phyloP scores from a whole-genome alignment of 2,113 vertebrate genomes.

The Bubo blakistoni region DNA sequence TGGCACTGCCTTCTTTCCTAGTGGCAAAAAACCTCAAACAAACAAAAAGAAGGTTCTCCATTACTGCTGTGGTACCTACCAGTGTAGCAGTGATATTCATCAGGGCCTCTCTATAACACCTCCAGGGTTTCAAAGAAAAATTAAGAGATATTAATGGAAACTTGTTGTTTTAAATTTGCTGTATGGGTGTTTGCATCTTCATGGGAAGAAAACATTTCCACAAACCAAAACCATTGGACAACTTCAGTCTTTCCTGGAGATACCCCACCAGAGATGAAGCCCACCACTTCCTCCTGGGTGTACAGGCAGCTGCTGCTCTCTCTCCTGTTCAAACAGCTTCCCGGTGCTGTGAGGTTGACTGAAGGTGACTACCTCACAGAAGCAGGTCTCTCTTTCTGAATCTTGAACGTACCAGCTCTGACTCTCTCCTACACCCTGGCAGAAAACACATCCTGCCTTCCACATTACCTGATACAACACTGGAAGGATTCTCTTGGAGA shows the following conservation, averaged over 20 bases:
- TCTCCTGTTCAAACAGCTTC: not conserved
- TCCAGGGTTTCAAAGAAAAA: not conserved
- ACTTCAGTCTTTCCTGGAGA: not conserved
- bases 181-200: not conserved
- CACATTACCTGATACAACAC: not conserved
- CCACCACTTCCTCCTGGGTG: not conserved
- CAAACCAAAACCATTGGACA: not conserved
- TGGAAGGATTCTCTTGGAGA: not conserved
- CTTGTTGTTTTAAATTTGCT: not conserved
- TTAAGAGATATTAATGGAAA: not conserved
- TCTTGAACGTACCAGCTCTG: not conserved
- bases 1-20: not conserved
- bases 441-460: not conserved
- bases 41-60: not conserved
- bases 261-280: not conserved
- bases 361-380: not conserved
- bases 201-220: not conserved
- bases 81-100: not conserved
- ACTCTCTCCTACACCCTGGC: not conserved
- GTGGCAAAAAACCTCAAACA: not conserved
- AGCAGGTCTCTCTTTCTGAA: not conserved
- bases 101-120: not conserved
- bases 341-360: not conserved
- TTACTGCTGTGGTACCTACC: not conserved
- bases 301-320: not conserved